A percentile compares a stretch with the other conserved stretches of the same genome.
Conservation (phyloP, 23 tunicate species). For the Trididemnum miniatum region DNA sequence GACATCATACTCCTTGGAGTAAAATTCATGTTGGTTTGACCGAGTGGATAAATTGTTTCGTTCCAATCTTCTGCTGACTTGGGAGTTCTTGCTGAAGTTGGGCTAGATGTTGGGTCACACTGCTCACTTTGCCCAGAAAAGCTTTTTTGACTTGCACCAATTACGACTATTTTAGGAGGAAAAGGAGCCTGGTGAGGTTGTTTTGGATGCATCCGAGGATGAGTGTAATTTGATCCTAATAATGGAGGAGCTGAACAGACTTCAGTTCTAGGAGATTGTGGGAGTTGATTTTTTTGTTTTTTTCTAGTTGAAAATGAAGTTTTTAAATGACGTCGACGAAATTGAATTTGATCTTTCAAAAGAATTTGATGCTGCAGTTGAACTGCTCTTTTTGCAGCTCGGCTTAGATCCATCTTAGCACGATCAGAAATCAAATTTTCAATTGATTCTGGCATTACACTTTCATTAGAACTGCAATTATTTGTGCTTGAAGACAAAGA, state of each 20-base stretch:
- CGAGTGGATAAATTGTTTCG: neutral
- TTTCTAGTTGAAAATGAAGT: neutral
- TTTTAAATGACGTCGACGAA: neutral
- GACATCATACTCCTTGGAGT: constrained; percentile 24
- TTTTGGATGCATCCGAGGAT: neutral
- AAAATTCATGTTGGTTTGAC: neutral
- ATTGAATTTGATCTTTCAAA: neutral
- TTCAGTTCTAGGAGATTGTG: constrained; percentile 9
- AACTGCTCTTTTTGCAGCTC: constrained; percentile 76
- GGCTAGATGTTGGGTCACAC: no score
- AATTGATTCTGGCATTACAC: neutral
- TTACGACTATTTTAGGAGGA: constrained; percentile 56
- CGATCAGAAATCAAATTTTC: constrained; percentile 48
- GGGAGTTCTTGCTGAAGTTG: neutral
- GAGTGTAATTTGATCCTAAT: constrained; percentile 14
- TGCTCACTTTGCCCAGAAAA: neutral
- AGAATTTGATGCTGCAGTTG: constrained; percentile 31
- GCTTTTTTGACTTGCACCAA: constrained; percentile 30
- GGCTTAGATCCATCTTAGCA: constrained; percentile 47
- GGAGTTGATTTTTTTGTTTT: neutral
- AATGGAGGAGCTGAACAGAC: constrained; percentile 53
- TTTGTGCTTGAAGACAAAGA: neutral
- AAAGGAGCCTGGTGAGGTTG: neutral
- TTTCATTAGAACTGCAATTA: neutral
- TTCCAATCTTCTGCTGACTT: neutral